Base-by-base conservation (phyloP, 2,888 invertebrate genomes). In the Scaptomyza parva region DNA sequence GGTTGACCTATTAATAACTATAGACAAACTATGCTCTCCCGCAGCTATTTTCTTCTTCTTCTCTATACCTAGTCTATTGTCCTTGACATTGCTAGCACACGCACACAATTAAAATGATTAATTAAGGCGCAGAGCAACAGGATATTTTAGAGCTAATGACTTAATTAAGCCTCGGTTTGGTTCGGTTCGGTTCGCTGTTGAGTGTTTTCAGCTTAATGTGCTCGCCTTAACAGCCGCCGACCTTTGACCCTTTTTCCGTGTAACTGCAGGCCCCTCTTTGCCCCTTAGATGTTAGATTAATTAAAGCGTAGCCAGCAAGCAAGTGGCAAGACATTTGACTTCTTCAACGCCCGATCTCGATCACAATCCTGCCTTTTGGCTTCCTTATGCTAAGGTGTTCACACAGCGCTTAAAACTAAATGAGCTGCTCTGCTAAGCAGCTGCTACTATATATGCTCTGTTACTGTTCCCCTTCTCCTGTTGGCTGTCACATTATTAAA, bases 81-180 rank as follows among this genome's bases (percentile, higher is more conserved):
- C 86, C 76, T 81, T 78, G 76, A 62, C 73, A 70, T 41, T 55
- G 43, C 47, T 7, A 40, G 20, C 53, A 53, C 28, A 20, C 20
- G 26, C 45, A 58, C 64, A 82, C 86, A 85, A 86, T 87, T 86
- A 85, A 85, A 86, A 81, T 86, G 88, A 86, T 86, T 86, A 86
- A 86, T 86, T 84, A 85, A 65, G 76, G 61, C 62, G 66, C 54
- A 53, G 68, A 76, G 67, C 84, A 86, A 86, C 84, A 86, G 87
- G 82, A 85, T 68, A 84, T 81, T 88, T 85, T 81, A 70, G 75
- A 74, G 69, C 77, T 86, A 86, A 88, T 86, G 85, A 79, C 87
- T 86, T 88, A 86, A 86, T 86, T 86, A 86, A 73, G 75, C 53
- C 84, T 54, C 62, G 53, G n/a, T n/a, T n/a, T n/a, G n/a, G 51